Conservation (phyloP, 1,140 invertebrate genomes). For the Aradophagus sp. region DNA sequence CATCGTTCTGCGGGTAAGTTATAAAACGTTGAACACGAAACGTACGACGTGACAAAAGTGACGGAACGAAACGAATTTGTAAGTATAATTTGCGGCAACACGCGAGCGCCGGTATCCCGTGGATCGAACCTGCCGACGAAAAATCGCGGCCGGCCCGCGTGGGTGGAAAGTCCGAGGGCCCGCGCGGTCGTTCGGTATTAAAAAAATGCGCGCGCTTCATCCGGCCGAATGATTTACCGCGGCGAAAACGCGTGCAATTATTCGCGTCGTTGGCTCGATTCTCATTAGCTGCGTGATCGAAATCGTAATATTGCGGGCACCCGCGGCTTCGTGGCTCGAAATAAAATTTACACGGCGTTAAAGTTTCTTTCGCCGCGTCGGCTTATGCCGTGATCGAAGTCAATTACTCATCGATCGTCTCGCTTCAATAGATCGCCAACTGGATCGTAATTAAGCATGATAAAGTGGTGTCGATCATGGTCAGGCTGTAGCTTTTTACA, state of each 20-base stretch:
- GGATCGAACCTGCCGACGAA: too few species aligned
- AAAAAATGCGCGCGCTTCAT: constrained; percentile 16
- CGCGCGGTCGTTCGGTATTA: constrained; percentile 16
- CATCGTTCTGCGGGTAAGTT: too few species aligned
- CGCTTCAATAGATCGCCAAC: constrained; percentile 56
- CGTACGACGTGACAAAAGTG: constrained; percentile 26
- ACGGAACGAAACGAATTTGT: constrained; percentile 17
- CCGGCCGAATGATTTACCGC: constrained; percentile 28
- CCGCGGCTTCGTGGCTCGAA: constrained; percentile 37
- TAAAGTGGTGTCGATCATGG: constrained; percentile 64
- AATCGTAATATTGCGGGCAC: constrained; percentile 48
- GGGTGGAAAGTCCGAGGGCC: constrained; percentile 31
- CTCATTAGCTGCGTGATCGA: constrained; percentile 51
- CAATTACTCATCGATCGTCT: constrained; percentile 70
- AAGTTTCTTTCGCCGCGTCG: constrained; percentile 56
- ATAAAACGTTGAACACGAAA: constrained; percentile 10
- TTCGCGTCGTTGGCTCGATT: constrained; percentile 43
- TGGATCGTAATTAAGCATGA: constrained; percentile 69
- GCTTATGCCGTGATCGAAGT: constrained; percentile 68
- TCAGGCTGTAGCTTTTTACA: constrained; percentile 58
- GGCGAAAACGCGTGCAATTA: constrained; percentile 32
- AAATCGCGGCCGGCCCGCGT: too few species aligned
- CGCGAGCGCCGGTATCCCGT: too few species aligned
- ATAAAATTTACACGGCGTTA: constrained; percentile 58
- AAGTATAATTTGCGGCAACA: constrained; percentile 20